Evolutionary conservation across 2,113 vertebrate genomes (phyloP).

Genomic region (Eleginops maclovinus): DNA sequence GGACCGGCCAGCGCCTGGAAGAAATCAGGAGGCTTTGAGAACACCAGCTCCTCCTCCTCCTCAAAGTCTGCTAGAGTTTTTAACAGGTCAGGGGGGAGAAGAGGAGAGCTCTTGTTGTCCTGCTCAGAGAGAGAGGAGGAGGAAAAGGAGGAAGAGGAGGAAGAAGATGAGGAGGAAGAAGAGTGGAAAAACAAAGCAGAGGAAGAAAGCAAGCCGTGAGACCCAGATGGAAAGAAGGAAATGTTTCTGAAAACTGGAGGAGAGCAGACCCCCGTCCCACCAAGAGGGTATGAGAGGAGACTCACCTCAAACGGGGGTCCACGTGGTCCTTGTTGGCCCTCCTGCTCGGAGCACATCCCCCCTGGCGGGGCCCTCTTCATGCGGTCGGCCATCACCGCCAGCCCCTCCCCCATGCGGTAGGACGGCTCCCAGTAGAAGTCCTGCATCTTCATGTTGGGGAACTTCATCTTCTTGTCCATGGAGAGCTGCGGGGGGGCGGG

Average conservation of each 20-base stretch:
- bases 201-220: constrained; percentile 58
- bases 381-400: constrained; percentile 51
- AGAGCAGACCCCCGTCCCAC: too few species aligned
- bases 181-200: constrained; percentile 23
- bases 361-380: constrained; percentile 89
- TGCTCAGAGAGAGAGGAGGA: constrained; percentile 85
- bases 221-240: constrained; percentile 33
- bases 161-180: constrained; percentile 17
- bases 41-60: constrained; percentile 99
- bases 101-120: constrained; percentile 99
- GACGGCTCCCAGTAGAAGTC: constrained; percentile 95
- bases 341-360: constrained; percentile 90
- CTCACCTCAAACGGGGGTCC: constrained; percentile 92
- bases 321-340: constrained; percentile 82
- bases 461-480: constrained; percentile 97
- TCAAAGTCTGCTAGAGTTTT: constrained; percentile 99
- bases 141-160: constrained; percentile 70
- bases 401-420: constrained; percentile 87
- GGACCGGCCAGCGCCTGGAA: constrained; percentile 97
- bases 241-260: too few species aligned
- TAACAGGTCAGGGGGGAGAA: constrained; percentile 99
- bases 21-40: constrained; percentile 99
- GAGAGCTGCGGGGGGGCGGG: constrained; percentile 84
- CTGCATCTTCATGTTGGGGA: constrained; percentile 91
- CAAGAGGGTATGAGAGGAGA: too few species aligned